phyloP scores from a whole-genome alignment of 2,113 vertebrate species.

The Perca schrenkii region DNA sequence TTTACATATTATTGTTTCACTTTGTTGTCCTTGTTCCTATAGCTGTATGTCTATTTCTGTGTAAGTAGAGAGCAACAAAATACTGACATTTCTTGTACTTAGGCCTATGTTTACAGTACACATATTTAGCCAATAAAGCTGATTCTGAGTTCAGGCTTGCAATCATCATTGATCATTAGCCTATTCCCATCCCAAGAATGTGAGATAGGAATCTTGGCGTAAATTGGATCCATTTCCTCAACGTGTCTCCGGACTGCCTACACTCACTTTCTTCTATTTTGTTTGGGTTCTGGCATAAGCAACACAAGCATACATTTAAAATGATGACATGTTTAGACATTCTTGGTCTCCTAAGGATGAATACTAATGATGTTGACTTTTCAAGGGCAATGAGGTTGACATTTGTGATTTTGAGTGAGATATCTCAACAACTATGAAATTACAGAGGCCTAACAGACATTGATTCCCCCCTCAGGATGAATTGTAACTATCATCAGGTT shows the following conservation, averaged over 20 bases:
- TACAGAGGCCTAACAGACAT: too few relatives aligned
- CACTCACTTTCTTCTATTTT: background rate
- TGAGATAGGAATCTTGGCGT: conserved; percentile 39
- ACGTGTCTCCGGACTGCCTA: background rate
- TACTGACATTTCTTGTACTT: too few relatives aligned
- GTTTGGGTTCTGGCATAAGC: background rate
- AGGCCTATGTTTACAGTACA: too few relatives aligned
- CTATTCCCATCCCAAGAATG: conserved; percentile 3
- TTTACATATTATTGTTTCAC: too few relatives aligned
- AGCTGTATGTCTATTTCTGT: too few relatives aligned
- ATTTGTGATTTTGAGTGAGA: background rate
- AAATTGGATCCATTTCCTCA: conserved; percentile 55
- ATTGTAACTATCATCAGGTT: background rate
- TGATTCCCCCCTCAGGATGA: background rate
- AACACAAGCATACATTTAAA: background rate
- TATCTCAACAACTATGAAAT: background rate
- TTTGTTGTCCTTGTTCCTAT: too few relatives aligned
- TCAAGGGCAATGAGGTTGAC: background rate
- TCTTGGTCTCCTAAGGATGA: background rate
- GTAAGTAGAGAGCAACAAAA: too few relatives aligned
- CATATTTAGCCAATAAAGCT: too few relatives aligned
- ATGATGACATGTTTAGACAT: background rate
- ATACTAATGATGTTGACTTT: background rate
- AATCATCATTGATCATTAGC: too few relatives aligned
- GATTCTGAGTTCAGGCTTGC: too few relatives aligned